These are phyloP conservation scores for Dufourea novaeangliae DNA, from an alignment of 1,140 invertebrate genomes.

Conservation along the genomic window DNA sequence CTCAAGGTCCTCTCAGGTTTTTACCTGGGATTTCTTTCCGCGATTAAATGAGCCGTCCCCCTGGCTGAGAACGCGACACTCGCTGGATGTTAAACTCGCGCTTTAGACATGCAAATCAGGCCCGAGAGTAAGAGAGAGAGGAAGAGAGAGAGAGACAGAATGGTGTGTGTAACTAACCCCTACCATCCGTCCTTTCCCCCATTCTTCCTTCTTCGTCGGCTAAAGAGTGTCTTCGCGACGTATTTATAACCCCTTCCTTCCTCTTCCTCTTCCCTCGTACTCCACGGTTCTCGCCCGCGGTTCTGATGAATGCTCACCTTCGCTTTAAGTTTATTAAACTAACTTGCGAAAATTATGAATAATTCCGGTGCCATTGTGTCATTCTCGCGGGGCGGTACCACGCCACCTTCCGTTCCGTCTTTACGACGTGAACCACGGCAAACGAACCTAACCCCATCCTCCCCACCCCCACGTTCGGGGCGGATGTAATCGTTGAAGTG, in stretches of 20 bases:
- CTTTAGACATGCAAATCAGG: constrained; percentile 78
- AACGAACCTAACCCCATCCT: background rate
- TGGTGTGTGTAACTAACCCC: constrained; percentile 71
- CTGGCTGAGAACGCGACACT: constrained; percentile 20
- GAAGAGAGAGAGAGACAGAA: too few species aligned
- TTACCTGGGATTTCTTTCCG: constrained; percentile 11
- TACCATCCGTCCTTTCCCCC: constrained; percentile 41
- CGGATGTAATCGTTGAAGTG: constrained; percentile 14
- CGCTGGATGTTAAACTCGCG: constrained; percentile 66
- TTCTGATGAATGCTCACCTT: constrained; percentile 73
- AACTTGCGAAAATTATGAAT: constrained; percentile 75
- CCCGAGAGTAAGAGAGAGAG: too few species aligned
- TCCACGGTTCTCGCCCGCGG: constrained; percentile 58
- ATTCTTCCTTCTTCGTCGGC: constrained; percentile 31
- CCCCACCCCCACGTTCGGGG: background rate
- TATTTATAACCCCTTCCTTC: constrained; percentile 78
- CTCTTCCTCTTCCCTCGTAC: constrained; percentile 37
- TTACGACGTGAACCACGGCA: background rate
- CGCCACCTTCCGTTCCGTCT: constrained; percentile 41
- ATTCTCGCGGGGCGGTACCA: constrained; percentile 40
- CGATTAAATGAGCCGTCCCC: constrained; percentile 51
- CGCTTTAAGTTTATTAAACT: constrained; percentile 74
- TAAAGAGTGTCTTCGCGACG: constrained; percentile 71
- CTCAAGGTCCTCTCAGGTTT: constrained; percentile 2
- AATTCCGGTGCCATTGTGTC: constrained; percentile 70